Evolutionary conservation across 2,888 invertebrate genomes (phyloP).

Genomic region (Cantharis rustica): DNA sequence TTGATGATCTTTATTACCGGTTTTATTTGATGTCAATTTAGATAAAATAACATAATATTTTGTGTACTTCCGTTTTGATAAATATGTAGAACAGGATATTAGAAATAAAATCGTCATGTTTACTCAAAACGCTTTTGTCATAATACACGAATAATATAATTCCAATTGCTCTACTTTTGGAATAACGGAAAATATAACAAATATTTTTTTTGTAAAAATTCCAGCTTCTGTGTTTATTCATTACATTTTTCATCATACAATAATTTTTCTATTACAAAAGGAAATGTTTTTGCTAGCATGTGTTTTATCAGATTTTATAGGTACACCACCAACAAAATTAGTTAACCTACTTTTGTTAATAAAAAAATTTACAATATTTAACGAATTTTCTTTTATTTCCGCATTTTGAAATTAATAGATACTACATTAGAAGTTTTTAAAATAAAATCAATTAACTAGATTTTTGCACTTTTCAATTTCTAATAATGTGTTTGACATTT

Average conservation of each 20-base stretch:
- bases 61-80: constrained; percentile 18
- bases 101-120: constrained; percentile 18
- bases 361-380: background rate
- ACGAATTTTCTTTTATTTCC: background rate
- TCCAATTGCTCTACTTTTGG: background rate
- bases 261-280: background rate
- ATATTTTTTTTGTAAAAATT: background rate
- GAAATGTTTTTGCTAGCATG: background rate
- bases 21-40: constrained; percentile 26
- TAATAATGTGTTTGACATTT: no score
- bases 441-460: background rate
- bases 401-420: background rate
- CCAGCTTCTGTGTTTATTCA: background rate
- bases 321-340: background rate
- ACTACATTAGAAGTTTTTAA: background rate
- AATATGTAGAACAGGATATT: constrained; percentile 26
- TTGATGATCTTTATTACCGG: constrained; percentile 21
- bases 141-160: background rate
- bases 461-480: background rate
- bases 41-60: constrained; percentile 25
- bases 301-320: background rate
- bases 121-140: background rate
- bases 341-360: background rate
- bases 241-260: background rate
- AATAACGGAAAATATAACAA: background rate